These are phyloP conservation scores for Morus bassanus DNA, from an alignment of 2,797 vertebrate genomes.

Conservation along the genomic window DNA sequence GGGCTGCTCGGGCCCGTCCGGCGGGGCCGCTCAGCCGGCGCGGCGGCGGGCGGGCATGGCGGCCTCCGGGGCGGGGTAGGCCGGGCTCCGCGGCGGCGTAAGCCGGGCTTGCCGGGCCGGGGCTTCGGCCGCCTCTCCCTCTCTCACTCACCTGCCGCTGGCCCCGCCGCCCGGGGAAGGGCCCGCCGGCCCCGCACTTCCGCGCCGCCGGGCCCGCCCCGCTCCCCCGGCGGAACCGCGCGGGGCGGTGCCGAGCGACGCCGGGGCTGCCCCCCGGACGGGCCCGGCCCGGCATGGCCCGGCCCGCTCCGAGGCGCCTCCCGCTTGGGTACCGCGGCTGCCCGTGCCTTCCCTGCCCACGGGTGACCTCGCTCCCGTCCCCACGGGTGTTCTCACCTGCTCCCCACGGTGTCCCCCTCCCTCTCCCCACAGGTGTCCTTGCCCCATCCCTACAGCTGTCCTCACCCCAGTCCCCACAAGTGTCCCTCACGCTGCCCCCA, in stretches of 20 bases:
- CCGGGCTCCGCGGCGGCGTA: background rate
- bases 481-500: too few species aligned
- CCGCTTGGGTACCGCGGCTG: too few species aligned
- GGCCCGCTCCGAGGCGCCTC: too few species aligned
- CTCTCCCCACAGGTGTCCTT: background rate
- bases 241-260: background rate
- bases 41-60: background rate
- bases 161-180: background rate
- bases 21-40: background rate
- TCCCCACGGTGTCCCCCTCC: background rate
- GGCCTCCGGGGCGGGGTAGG: background rate
- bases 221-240: background rate
- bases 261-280: background rate
- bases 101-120: background rate
- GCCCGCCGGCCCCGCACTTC: background rate
- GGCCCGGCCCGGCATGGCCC: too few species aligned
- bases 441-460: background rate
- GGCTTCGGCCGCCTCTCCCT: background rate
- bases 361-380: too few species aligned
- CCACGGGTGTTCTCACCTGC: background rate
- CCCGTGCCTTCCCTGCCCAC: background rate
- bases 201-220: background rate
- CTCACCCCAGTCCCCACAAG: background rate
- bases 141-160: background rate
- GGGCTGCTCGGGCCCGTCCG: background rate